Base-by-base conservation (phyloP, 2,797 vertebrate species). In the Knipowitschia caucasica region DNA sequence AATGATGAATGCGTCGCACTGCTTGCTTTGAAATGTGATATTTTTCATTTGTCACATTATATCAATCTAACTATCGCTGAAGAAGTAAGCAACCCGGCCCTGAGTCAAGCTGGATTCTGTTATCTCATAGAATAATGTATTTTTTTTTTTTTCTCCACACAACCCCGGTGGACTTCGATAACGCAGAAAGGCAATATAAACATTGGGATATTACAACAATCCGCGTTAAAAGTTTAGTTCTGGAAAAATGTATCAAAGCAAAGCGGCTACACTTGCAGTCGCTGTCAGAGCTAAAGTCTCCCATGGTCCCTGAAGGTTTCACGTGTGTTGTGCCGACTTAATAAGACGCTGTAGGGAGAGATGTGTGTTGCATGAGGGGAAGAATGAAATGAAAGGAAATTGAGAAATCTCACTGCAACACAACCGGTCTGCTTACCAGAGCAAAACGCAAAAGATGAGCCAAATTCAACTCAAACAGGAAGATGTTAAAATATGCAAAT, bases 1-100 rank as follows among this genome's bases (percentile, higher is more conserved):
- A 14, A 62, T 82, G 83, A 86, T 78, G 66, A 75, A 86, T 79
- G 72, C 29, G 14, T 66, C 35, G 52, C 43, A 66, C 42, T 55
- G 70, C 50, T 52, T 53, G 63, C 18, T 62, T 67, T 73, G 71
- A 84, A 78, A 84, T 59, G 59, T 71, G 75, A 69, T 77, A 71
- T 88, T 84, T 83, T 77, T 83, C 71, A 75, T 86, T 83, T 82
- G 73, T 85, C 76, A 80, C 60, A 59, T 71, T 78, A 64, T 69
- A 83, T 83, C 76, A 69, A 78, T 81, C 81, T 77, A 75, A 86
- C 81, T 86, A 84, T 77, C 66, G 71, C 54, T 56, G 63, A 72
- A 71, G 56, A 68, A 79, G 77, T 51, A 51, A 80, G 59, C 50
- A 74, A 45, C 18, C n/a, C 55, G 59, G 74, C 54, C 69, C 50